phyloP scores from a whole-genome alignment of 2,797 vertebrate genomes.

The Coccyzus lansbergi region DNA sequence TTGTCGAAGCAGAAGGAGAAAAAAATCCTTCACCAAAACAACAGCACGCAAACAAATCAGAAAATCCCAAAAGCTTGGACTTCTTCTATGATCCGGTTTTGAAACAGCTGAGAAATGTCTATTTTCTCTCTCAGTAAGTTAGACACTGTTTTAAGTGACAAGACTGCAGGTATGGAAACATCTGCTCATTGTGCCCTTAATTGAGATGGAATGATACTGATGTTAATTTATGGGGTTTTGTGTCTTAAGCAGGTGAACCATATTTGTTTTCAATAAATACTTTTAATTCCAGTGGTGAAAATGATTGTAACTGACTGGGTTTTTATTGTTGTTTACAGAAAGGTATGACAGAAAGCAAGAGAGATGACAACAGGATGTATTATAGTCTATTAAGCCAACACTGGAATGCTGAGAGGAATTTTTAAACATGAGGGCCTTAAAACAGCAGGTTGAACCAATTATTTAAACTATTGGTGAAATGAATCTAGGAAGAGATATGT shows the following conservation, averaged over 20 bases:
- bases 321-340: constrained; percentile 14
- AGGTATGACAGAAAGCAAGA: constrained; percentile 4
- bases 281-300: constrained; percentile 31
- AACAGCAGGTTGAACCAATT: background rate
- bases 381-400: background rate
- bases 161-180: background rate
- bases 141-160: background rate
- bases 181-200: background rate
- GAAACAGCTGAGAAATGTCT: background rate
- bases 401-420: background rate
- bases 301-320: background rate
- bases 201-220: background rate
- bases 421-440: background rate
- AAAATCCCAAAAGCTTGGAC: background rate
- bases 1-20: background rate
- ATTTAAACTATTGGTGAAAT: background rate
- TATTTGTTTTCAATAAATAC: constrained; percentile 36
- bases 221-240: constrained; percentile 19
- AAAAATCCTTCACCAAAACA: background rate
- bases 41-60: background rate
- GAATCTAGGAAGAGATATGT: background rate
- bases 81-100: background rate
- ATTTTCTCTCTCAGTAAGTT: background rate
- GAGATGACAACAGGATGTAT: background rate
- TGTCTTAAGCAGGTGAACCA: constrained; percentile 23